Conservation (phyloP, 2,797 vertebrate genomes). For the Loris lydekkerianus region DNA sequence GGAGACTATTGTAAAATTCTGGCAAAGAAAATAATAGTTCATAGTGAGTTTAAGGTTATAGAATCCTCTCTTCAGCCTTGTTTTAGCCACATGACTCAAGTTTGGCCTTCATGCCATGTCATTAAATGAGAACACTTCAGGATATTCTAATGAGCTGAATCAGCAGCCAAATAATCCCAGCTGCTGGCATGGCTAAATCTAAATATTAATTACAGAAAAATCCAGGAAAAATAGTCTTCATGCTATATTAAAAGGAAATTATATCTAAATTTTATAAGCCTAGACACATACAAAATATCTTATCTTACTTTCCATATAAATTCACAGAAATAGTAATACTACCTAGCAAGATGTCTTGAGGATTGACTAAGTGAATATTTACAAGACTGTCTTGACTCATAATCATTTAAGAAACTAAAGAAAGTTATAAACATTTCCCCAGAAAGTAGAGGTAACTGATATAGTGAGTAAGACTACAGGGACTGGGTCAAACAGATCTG, state of each 20-base stretch:
- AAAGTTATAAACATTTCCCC: background rate
- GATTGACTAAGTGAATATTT: slow-evolving; percentile 3
- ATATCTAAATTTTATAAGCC: background rate
- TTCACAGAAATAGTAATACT: background rate
- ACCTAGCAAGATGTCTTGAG: background rate
- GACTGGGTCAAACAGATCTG: background rate
- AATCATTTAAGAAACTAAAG: background rate
- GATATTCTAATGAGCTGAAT: background rate
- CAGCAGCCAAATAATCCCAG: background rate
- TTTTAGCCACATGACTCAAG: background rate
- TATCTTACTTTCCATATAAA: background rate
- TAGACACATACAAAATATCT: background rate
- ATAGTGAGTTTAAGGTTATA: background rate
- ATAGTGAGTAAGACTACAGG: background rate
- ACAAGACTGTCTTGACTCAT: background rate
- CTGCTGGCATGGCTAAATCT: background rate
- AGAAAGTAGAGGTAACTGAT: background rate
- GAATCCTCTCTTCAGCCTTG: background rate
- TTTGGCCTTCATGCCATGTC: background rate
- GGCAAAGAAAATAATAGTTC: background rate
- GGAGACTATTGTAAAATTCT: background rate
- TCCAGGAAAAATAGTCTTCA: background rate
- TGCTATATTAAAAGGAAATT: background rate
- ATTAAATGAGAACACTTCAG: background rate
- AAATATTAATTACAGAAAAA: background rate